Conservation (phyloP, 2,797 vertebrate species). For the Pempheris klunzingeri region DNA sequence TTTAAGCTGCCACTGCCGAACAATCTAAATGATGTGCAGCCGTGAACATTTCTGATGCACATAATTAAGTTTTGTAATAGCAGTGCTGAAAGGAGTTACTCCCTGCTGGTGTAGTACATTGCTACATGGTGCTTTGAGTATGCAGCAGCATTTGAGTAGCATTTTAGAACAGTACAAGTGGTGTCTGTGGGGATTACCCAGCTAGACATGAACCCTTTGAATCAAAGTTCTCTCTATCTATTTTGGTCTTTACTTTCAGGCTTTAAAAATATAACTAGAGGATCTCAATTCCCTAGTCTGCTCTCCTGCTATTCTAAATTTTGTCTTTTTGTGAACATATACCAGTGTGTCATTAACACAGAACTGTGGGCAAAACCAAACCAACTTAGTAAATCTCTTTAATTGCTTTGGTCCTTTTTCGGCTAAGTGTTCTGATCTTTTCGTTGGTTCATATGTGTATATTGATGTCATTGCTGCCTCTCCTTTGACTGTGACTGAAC, state of each 20-base stretch:
- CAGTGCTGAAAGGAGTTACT: constrained; percentile 7
- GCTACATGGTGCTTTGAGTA: constrained; percentile 3
- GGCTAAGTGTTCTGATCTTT: constrained; percentile 55
- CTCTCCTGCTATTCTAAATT: constrained; percentile 51
- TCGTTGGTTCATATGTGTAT: constrained; percentile 47
- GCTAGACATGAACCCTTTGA: constrained; percentile 51
- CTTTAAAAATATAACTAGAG: constrained; percentile 63
- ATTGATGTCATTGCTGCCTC: constrained; percentile 48
- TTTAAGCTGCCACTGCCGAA: constrained; percentile 1
- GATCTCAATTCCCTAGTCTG: constrained; percentile 48
- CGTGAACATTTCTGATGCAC: constrained; percentile 3
- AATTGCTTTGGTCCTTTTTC: constrained; percentile 65
- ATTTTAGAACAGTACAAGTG: constrained; percentile 33
- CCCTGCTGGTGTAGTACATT: constrained; percentile 6
- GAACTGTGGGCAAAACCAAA: constrained; percentile 68
- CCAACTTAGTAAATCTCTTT: constrained; percentile 72
- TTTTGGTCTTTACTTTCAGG: constrained; percentile 48
- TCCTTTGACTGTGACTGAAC: constrained; percentile 44
- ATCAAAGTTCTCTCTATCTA: constrained; percentile 51
- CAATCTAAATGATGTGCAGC: not conserved
- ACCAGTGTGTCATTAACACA: constrained; percentile 69
- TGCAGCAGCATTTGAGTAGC: constrained; percentile 24
- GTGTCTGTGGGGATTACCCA: constrained; percentile 49
- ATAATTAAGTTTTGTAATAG: constrained; percentile 14
- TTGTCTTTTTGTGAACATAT: constrained; percentile 65